Percentiles rank a stretch among this genome's conserved stretches.
Evolutionary conservation across 2,113 vertebrate genomes (phyloP).

Genomic region (Diadophis punctatus): DNA sequence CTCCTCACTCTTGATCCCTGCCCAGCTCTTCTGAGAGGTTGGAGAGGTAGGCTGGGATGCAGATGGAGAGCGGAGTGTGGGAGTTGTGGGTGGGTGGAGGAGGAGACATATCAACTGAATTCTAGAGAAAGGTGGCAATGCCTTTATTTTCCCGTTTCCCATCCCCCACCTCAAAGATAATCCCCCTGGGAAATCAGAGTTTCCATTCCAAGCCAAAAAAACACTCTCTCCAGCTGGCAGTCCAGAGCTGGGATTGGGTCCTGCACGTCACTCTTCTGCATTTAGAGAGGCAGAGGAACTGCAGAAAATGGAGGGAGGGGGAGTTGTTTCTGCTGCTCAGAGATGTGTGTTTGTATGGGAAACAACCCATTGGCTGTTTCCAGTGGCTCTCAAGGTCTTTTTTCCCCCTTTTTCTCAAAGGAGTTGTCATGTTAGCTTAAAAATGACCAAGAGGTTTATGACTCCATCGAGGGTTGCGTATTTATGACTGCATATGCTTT

Average conservation of each 20-base stretch:
- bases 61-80: neutral
- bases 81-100: neutral
- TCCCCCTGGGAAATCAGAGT: conserved; percentile 15
- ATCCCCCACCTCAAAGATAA: neutral
- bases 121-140: neutral
- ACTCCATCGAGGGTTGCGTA: neutral
- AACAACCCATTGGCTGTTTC: neutral
- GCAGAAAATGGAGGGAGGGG: neutral
- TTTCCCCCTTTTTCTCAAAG: neutral
- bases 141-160: neutral
- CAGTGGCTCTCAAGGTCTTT: neutral
- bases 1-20: conserved; percentile 1
- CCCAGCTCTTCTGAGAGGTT: neutral
- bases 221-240: neutral
- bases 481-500: neutral
- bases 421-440: neutral
- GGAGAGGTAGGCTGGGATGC: neutral
- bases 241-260: neutral
- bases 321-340: too few relatives aligned
- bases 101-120: neutral
- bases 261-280: neutral
- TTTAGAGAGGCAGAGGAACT: neutral
- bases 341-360: too few relatives aligned
- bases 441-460: neutral
- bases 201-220: neutral